Percentiles rank a stretch among this genome's conserved stretches.
These are phyloP conservation scores for Sinelater perroti DNA, from an alignment of 2,888 invertebrate species.

Conservation along the genomic window DNA sequence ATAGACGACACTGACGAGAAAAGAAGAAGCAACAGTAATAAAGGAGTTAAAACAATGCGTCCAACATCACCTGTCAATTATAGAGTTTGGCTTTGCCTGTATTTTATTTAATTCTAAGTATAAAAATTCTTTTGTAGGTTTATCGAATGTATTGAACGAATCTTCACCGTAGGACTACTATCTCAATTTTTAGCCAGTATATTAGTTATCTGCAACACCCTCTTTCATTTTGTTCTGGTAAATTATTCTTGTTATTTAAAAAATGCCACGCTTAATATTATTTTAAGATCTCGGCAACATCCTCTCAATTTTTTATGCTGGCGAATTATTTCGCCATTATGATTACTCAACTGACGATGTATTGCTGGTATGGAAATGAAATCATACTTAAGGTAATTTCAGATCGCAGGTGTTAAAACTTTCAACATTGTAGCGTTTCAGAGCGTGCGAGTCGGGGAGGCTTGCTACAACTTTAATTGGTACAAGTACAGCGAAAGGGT, in stretches of 20 bases:
- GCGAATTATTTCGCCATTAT: constrained; percentile 1
- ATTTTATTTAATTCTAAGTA: not conserved
- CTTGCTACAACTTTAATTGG: constrained; percentile 38
- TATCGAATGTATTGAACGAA: constrained; percentile 21
- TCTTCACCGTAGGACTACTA: constrained; percentile 29
- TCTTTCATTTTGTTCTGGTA: constrained; percentile 31
- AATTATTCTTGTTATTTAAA: not conserved
- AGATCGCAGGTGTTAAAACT: not conserved
- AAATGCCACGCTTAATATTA: not conserved
- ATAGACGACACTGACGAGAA: not conserved
- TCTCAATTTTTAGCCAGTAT: constrained; percentile 31
- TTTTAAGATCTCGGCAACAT: not conserved
- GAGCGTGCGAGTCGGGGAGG: constrained; percentile 36
- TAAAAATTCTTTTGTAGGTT: constrained; percentile 20
- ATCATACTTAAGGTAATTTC: constrained; percentile 28
- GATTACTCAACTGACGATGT: not conserved
- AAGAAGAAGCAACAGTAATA: not conserved
- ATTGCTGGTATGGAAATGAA: constrained; percentile 36
- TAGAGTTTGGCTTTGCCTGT: constrained; percentile 12
- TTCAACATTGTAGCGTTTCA: not conserved
- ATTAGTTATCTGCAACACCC: constrained; percentile 34
- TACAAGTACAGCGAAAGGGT: constrained; percentile 23
- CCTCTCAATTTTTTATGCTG: constrained; percentile 3
- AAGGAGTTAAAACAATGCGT: constrained; percentile 18
- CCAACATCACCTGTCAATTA: constrained; percentile 29